These are phyloP conservation scores for Bettongia penicillata DNA, from an alignment of 2,113 vertebrate species.

Conservation along the genomic window DNA sequence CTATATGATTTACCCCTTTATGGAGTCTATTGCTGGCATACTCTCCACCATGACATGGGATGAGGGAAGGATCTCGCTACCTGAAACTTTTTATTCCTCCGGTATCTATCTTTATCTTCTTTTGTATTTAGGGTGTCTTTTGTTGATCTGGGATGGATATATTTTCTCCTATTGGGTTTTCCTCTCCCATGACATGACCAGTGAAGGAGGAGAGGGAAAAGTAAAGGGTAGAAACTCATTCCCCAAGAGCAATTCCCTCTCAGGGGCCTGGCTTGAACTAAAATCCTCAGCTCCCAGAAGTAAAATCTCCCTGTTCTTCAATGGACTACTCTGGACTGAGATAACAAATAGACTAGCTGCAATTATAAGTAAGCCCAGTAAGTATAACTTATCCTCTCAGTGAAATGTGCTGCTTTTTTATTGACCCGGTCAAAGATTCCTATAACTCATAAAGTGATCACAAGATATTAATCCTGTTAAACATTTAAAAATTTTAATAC, in stretches of 20 bases:
- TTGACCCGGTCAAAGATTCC: not conserved
- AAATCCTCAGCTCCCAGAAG: not conserved
- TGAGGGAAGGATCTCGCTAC: not conserved
- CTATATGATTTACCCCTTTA: not conserved
- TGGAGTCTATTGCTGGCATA: not conserved
- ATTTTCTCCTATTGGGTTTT: not conserved
- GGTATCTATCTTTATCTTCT: not conserved
- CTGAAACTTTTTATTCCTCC: not conserved
- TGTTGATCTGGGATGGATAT: not conserved
- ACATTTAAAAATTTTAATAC: not conserved
- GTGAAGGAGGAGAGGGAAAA: not conserved
- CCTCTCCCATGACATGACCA: not conserved
- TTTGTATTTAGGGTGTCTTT: not conserved
- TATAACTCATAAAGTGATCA: not conserved
- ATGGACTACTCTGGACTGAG: not conserved
- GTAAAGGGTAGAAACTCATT: not conserved
- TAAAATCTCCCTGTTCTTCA: not conserved
- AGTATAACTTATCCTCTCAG: not conserved
- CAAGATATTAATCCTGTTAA: not conserved
- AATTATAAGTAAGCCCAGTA: not conserved
- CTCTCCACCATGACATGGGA: not conserved
- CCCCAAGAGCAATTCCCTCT: not conserved
- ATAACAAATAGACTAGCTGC: not conserved
- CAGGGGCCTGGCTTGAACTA: not conserved
- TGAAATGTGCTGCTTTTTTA: not conserved